phyloP scores from a whole-genome alignment of 2,888 invertebrate genomes.

The Agelastica alni region DNA sequence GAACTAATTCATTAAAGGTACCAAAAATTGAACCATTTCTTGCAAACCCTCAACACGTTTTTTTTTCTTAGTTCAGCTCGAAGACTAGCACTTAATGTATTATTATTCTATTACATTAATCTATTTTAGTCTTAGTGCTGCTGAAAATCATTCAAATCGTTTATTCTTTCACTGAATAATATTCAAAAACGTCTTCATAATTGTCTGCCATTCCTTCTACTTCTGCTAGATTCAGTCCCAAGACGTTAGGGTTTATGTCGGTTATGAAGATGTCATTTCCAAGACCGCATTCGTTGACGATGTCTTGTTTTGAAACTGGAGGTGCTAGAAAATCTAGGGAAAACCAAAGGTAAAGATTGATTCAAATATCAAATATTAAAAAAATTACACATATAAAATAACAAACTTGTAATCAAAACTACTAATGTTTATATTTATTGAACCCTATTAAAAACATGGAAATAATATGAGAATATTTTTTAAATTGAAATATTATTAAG shows the following conservation, averaged over 20 bases:
- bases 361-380: neutral
- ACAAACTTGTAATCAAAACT: neutral
- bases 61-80: neutral
- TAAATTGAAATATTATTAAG: too few relatives aligned
- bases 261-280: conserved; percentile 62
- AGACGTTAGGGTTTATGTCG: conserved; percentile 59
- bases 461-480: too few relatives aligned
- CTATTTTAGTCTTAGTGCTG: neutral
- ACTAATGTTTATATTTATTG: too few relatives aligned
- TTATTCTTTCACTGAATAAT: conserved; percentile 50
- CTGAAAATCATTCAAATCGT: neutral
- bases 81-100: neutral
- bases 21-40: conserved; percentile 25
- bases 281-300: conserved; percentile 77
- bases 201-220: conserved; percentile 59
- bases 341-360: neutral
- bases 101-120: neutral
- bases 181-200: conserved; percentile 61
- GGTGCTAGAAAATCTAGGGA: conserved; percentile 62
- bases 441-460: too few relatives aligned
- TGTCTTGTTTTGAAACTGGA: conserved; percentile 74
- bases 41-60: conserved; percentile 6
- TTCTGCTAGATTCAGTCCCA: conserved; percentile 60
- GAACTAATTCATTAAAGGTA: conserved; percentile 18
- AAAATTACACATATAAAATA: neutral